Percentiles rank a stretch among this genome's conserved stretches.
These are phyloP conservation scores for Phorcus lineatus DNA, from an alignment of 2,888 invertebrate species.

Conservation along the genomic window DNA sequence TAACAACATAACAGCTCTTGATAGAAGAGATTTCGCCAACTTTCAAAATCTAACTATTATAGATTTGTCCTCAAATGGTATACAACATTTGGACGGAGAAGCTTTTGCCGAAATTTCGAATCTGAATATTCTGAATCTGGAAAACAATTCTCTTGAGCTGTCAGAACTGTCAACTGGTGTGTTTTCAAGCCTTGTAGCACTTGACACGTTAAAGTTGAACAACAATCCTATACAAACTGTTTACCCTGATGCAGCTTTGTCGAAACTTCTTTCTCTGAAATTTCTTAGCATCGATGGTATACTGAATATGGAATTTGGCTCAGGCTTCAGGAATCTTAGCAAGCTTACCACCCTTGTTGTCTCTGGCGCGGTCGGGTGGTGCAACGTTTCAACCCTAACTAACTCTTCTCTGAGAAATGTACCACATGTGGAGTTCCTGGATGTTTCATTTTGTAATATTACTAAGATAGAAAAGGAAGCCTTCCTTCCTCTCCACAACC, in stretches of 20 bases:
- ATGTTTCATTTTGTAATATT: not conserved
- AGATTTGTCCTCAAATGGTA: not conserved
- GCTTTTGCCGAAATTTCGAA: not conserved
- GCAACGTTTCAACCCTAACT: not conserved
- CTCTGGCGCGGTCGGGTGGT: not conserved
- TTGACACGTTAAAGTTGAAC: not conserved
- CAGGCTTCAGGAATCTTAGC: not conserved
- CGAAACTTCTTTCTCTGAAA: not conserved
- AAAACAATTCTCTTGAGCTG: not conserved
- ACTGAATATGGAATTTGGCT: not conserved
- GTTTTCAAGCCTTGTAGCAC: not conserved
- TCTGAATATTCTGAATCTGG: not conserved
- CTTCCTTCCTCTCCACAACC: not conserved
- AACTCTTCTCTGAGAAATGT: not conserved
- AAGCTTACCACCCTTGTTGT: not conserved
- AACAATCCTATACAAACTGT: not conserved
- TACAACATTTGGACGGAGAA: not conserved
- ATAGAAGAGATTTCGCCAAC: not conserved
- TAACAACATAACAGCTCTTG: not conserved
- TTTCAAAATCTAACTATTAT: not conserved
- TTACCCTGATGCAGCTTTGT: constrained; percentile 4
- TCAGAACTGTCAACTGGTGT: not conserved
- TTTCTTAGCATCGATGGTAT: not conserved
- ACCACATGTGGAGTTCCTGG: not conserved
- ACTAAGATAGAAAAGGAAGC: not conserved